phyloP scores from a whole-genome alignment of 2,888 invertebrate genomes.

The Tanypteryx hageni region DNA sequence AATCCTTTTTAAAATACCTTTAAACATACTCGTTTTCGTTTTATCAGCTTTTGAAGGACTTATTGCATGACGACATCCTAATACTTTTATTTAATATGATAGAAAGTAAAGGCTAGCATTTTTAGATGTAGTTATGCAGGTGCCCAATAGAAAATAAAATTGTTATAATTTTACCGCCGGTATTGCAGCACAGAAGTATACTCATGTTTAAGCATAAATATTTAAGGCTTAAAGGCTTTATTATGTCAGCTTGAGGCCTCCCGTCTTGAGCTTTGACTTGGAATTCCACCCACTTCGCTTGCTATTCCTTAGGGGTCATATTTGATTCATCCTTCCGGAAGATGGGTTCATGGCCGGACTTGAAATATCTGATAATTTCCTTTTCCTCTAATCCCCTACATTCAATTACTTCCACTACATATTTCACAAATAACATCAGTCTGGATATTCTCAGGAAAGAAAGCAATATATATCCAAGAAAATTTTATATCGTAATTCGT shows the following conservation, averaged over 20 bases:
- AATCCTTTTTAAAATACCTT: too few species aligned
- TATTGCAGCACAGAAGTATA: too few species aligned
- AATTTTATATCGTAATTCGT: background rate
- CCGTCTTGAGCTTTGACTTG: background rate
- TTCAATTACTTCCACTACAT: slow-evolving; percentile 27
- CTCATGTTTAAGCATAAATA: too few species aligned
- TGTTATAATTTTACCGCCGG: too few species aligned
- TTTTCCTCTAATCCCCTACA: background rate
- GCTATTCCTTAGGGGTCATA: background rate
- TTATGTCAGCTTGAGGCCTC: background rate
- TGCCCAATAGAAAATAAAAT: too few species aligned
- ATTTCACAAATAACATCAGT: background rate
- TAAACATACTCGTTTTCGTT: too few species aligned
- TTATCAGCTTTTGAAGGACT: too few species aligned
- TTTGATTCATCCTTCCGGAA: slow-evolving; percentile 25
- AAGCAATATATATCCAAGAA: background rate
- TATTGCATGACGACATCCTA: too few species aligned
- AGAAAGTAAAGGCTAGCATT: too few species aligned
- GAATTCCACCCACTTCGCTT: background rate
- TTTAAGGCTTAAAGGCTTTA: too few species aligned
- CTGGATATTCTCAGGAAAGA: background rate
- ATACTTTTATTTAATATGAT: too few species aligned
- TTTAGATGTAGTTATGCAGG: too few species aligned
- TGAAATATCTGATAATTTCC: slow-evolving; percentile 4
- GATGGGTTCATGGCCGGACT: slow-evolving; percentile 14